Conservation (phyloP, 2,888 invertebrate species). For the Podotricha telesiphe region DNA sequence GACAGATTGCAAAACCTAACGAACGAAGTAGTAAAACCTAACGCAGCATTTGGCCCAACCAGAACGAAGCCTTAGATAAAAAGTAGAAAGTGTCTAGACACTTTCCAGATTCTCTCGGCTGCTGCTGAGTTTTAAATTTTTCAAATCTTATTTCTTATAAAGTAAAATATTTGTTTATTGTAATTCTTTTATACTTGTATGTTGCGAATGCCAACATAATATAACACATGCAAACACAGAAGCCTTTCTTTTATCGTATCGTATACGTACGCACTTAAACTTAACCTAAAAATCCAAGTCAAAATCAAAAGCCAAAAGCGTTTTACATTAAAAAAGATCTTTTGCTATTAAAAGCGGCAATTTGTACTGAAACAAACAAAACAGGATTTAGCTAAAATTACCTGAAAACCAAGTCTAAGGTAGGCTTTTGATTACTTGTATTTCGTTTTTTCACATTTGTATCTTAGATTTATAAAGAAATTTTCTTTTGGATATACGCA, state of each 20-base stretch:
- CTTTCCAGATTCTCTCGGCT: no score
- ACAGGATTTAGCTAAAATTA: neutral
- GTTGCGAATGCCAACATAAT: no score
- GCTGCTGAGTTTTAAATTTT: no score
- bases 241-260: neutral
- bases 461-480: neutral
- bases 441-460: neutral
- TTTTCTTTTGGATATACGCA: neutral
- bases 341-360: neutral
- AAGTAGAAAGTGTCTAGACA: no score
- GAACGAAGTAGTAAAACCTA: no score
- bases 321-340: neutral
- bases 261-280: neutral
- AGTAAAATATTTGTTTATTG: no score
- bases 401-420: neutral
- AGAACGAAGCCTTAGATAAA: no score
- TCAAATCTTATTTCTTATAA: no score
- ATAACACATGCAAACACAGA: neutral
- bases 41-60: no score
- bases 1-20: no score
- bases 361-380: neutral
- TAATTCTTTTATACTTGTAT: no score
- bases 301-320: neutral
- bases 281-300: neutral
- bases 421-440: neutral